A percentile compares a stretch with the other conserved stretches of the same genome.
Conservation (phyloP, 35 echinoderm and acorn worm genomes). For the Lytechinus variegatus region DNA sequence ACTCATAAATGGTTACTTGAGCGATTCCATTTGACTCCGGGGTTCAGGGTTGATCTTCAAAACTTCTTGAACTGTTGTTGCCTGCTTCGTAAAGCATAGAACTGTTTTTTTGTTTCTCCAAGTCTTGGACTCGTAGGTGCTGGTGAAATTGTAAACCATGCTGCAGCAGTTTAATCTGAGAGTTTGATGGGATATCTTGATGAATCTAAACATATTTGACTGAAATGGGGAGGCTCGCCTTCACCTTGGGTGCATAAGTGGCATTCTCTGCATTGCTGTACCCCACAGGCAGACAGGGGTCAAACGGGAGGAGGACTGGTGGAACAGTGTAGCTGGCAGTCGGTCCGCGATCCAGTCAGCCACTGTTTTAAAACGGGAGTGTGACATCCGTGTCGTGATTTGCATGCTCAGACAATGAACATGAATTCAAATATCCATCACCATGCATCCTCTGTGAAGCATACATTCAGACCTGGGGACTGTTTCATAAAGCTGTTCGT, state of each 20-base stretch:
- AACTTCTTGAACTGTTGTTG: background rate
- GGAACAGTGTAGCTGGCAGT: background rate
- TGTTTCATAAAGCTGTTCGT: too few relatives aligned
- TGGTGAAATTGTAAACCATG: background rate
- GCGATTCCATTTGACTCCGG: background rate
- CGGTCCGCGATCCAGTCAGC: background rate
- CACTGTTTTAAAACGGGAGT: background rate
- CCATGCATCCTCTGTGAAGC: background rate
- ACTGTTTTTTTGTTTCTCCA: background rate
- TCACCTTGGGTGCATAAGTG: slow-evolving; percentile 56
- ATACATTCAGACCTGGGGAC: too few relatives aligned
- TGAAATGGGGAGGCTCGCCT: slow-evolving; percentile 32
- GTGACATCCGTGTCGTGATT: background rate
- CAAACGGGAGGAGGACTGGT: background rate
- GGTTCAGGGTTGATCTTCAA: background rate
- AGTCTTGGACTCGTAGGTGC: background rate
- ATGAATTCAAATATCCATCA: background rate
- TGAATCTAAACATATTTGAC: slow-evolving; percentile 39
- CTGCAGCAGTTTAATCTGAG: background rate
- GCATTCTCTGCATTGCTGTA: slow-evolving; percentile 36
- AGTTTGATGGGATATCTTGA: slow-evolving; percentile 30
- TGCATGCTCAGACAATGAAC: slow-evolving; percentile 2
- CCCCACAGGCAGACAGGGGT: slow-evolving; percentile 43
- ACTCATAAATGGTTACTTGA: slow-evolving; percentile 10
- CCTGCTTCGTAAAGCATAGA: background rate